These are phyloP conservation scores for Strix uralensis DNA, from an alignment of 2,113 vertebrate genomes.

Conservation along the genomic window DNA sequence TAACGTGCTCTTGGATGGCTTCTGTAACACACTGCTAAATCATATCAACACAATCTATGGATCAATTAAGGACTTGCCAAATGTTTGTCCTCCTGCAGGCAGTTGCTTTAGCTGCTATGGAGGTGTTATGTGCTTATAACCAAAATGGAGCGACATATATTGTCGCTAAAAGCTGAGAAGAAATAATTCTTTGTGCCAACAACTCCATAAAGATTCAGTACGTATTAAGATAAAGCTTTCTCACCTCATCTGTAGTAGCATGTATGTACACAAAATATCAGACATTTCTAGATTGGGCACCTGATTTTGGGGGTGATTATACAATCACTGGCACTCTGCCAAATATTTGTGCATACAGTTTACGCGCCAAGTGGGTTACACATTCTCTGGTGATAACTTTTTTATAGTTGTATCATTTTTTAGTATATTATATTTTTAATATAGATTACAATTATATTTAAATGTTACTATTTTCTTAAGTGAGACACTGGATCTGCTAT, in stretches of 20 bases:
- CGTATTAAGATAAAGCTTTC: neutral
- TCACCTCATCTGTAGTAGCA: neutral
- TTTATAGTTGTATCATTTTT: accelerated
- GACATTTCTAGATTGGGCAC: neutral
- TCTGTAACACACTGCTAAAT: neutral
- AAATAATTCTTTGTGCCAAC: neutral
- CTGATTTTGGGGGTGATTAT: neutral
- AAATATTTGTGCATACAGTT: neutral
- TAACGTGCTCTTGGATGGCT: accelerated
- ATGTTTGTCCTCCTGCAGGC: neutral
- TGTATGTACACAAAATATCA: neutral
- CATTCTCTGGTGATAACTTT: neutral
- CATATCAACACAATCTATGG: neutral
- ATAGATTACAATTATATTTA: neutral
- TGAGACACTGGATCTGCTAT: accelerated
- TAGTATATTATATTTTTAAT: neutral
- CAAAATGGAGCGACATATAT: accelerated
- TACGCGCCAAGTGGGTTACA: neutral
- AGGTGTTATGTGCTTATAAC: neutral
- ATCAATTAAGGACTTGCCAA: neutral
- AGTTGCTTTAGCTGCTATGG: neutral
- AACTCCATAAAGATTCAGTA: neutral
- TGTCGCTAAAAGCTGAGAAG: neutral
- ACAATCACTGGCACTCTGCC: neutral
- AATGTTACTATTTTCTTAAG: neutral